Base-by-base conservation (phyloP, 2,113 vertebrate species). In the Gambusia affinis region DNA sequence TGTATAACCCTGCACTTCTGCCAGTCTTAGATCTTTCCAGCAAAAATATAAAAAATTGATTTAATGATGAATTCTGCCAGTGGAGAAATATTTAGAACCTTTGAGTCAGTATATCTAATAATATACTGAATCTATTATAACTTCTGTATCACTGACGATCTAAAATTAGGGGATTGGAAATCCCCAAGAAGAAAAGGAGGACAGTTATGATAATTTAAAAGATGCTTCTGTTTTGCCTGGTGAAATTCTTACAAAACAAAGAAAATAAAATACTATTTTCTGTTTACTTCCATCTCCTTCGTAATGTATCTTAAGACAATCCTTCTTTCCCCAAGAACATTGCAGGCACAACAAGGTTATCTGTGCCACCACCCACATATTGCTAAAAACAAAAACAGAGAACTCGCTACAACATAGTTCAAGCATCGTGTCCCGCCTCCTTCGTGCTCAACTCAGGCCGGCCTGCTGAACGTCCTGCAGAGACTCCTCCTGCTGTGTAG, bases 401-500 rank as follows among this genome's bases (percentile, higher is more conserved):
- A 24, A 27, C 4, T 30, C 31, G 4, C 60, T 17, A 17, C 12
- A 29, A n/a, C 60, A 24, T 37, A 15, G 8, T 66, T 54, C 33
- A 54, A 19, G 42, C 29, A 73, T 27, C 27, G 24, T 35, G 29
- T 51, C 4, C 30, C 14, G 10, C 19, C 60, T 33, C 28, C 28
- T 37, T 37, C 35, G 22, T 15, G 33, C 27, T 71, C 8, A 44
- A 72, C 60, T 33, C 68, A 28, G 54, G 17, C 51, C 4, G 12
- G 14, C 35, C 68, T 60, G 54, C 70, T 42, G 60, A 72, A 39
- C 30, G 28, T 33, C 61, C n/a, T 17, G 22, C 39, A 64, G 62
- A 33, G 71, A 73, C 10, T 7, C 19, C 51, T n/a, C 71, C 71
- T 73, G 60, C 61, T 73, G 71, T 37, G 51, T 8, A 28, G 54